Conservation (phyloP, 1,140 invertebrate genomes). For the Aphelinus atriplicis region DNA sequence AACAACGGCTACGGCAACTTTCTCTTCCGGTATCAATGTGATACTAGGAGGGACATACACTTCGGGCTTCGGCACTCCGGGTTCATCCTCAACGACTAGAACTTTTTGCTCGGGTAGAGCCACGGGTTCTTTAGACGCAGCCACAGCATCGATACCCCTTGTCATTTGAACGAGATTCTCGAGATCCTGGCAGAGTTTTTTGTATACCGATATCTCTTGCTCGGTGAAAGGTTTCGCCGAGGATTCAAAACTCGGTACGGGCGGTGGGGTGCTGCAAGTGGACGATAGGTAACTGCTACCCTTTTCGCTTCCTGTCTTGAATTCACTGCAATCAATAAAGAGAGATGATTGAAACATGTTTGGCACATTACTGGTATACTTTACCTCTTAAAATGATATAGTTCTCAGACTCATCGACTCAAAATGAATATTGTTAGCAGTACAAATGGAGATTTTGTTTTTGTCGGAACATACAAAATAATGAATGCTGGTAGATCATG, state of each 20-base stretch:
- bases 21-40: neutral
- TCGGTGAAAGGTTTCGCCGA: slow-evolving; percentile 39
- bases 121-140: neutral
- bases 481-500: too few species aligned
- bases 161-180: slow-evolving; percentile 46
- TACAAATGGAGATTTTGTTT: too few species aligned
- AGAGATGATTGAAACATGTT: too few species aligned
- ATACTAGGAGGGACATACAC: neutral
- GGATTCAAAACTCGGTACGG: neutral
- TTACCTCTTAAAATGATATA: too few species aligned
- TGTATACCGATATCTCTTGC: slow-evolving; percentile 46
- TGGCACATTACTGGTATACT: too few species aligned
- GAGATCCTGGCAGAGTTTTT: slow-evolving; percentile 47
- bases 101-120: neutral
- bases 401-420: too few species aligned
- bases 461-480: too few species aligned
- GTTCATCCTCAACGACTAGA: too few species aligned
- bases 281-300: slow-evolving; percentile 16
- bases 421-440: too few species aligned
- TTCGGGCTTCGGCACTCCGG: neutral
- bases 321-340: slow-evolving; percentile 11
- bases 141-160: slow-evolving; percentile 21
- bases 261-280: slow-evolving; percentile 19
- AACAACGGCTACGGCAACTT: neutral
- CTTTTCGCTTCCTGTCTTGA: slow-evolving; percentile 1